Evolutionary conservation across 2,113 vertebrate species (phyloP).

Genomic region (Chloroceryle aenea): DNA sequence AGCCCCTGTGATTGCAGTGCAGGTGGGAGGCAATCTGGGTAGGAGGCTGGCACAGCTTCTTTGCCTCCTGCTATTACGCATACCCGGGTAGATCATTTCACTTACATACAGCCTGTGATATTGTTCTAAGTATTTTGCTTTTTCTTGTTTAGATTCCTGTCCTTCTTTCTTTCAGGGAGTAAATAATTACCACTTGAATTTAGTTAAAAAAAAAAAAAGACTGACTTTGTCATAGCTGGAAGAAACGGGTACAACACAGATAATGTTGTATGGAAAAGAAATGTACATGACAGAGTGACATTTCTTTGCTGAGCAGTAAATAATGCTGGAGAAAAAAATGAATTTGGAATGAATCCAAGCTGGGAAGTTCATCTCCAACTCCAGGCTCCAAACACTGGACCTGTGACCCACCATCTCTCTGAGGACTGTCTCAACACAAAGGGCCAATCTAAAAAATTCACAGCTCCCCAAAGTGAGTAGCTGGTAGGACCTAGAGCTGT

Average conservation of each 20-base stretch:
- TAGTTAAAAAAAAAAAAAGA: neutral
- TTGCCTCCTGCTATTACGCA: neutral
- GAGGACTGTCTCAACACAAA: neutral
- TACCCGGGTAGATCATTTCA: neutral
- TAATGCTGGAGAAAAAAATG: neutral
- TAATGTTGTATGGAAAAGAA: neutral
- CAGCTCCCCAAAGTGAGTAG: neutral
- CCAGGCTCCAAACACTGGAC: neutral
- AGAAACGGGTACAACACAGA: neutral
- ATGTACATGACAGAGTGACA: neutral
- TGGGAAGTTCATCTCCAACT: neutral
- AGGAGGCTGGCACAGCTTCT: neutral
- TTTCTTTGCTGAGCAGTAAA: neutral
- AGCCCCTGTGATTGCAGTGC: neutral
- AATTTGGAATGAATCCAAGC: neutral
- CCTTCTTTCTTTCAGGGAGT: neutral
- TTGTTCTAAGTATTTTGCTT: neutral
- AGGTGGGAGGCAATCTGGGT: neutral
- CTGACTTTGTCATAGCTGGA: neutral
- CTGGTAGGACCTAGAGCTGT: neutral
- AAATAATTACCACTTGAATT: neutral
- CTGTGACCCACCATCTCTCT: constrained; percentile 2
- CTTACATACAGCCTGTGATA: neutral
- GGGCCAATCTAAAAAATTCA: neutral
- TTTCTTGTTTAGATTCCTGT: neutral